Evolutionary conservation across 2,888 invertebrate species (phyloP).

Genomic region (Panorpa germanica): DNA sequence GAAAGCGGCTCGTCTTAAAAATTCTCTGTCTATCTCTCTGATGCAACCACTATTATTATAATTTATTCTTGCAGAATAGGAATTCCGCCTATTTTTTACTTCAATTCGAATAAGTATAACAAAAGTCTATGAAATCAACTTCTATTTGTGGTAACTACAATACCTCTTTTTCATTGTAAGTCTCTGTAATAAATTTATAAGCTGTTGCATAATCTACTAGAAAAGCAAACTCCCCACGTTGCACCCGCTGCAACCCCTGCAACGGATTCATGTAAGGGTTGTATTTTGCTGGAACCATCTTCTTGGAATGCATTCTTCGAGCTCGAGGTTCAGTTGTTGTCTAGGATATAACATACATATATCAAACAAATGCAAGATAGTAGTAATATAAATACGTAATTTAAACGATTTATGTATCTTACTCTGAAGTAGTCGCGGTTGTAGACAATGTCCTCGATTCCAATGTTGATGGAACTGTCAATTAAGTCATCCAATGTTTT

Average conservation of each 20-base stretch:
- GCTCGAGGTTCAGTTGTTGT: slow-evolving; percentile 41
- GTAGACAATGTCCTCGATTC: slow-evolving; percentile 42
- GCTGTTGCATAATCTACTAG: slow-evolving; percentile 46
- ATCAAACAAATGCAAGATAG: too few species aligned
- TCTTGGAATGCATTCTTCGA: slow-evolving; percentile 34
- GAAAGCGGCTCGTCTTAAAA: too few species aligned
- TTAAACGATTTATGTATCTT: slow-evolving; percentile 12
- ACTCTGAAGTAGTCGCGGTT: slow-evolving; percentile 44
- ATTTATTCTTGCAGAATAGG: too few species aligned
- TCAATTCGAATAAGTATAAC: too few species aligned
- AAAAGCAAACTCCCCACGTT: slow-evolving; percentile 46
- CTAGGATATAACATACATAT: slow-evolving; percentile 22
- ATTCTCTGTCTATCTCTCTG: too few species aligned
- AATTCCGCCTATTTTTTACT: too few species aligned
- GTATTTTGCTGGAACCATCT: slow-evolving; percentile 24
- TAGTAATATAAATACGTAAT: too few species aligned
- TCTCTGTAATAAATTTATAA: slow-evolving; percentile 43
- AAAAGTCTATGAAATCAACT: too few species aligned
- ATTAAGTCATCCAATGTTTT: slow-evolving; percentile 34
- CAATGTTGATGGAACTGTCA: slow-evolving; percentile 35
- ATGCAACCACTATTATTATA: too few species aligned
- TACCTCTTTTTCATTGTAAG: slow-evolving; percentile 41
- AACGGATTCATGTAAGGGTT: slow-evolving; percentile 31
- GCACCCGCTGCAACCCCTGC: slow-evolving; percentile 36
- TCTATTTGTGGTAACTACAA: too few species aligned